Evolutionary conservation across 1,140 invertebrate species (phyloP).

Genomic region (Diuraphis noxia): DNA sequence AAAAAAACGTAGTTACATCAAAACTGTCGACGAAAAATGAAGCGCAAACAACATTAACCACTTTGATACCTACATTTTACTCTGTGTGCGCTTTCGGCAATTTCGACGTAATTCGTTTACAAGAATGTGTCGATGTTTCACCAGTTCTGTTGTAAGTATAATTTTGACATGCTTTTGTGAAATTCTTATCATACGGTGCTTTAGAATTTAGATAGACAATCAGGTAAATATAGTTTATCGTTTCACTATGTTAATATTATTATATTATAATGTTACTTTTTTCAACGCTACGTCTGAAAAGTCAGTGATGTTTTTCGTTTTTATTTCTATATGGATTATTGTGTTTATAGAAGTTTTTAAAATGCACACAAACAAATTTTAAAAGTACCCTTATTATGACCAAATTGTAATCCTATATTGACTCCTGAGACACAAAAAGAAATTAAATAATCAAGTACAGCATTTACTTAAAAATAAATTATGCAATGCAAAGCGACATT

Average conservation of each 20-base stretch:
- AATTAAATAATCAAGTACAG: not conserved
- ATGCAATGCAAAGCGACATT: not conserved
- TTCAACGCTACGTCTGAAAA: not conserved
- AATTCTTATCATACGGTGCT: not conserved
- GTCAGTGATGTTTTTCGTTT: not conserved
- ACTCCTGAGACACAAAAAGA: not conserved
- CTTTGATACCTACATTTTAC: too few species aligned
- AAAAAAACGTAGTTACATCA: too few species aligned
- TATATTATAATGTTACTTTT: not conserved
- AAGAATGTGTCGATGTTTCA: too few species aligned
- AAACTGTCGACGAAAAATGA: too few species aligned
- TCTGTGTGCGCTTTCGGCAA: too few species aligned
- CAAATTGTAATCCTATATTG: too few species aligned
- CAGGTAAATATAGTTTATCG: too few species aligned
- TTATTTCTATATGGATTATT: not conserved
- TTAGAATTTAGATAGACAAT: not conserved
- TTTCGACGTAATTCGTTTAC: too few species aligned
- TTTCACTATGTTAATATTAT: not conserved
- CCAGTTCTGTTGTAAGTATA: not conserved
- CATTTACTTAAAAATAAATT: not conserved
- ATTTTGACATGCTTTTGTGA: not conserved
- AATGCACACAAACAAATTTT: not conserved
- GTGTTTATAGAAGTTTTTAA: not conserved
- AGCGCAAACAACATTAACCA: too few species aligned
- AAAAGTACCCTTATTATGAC: not conserved